Conservation (phyloP, 1,140 invertebrate genomes). For the Bilobella aurantiaca region DNA sequence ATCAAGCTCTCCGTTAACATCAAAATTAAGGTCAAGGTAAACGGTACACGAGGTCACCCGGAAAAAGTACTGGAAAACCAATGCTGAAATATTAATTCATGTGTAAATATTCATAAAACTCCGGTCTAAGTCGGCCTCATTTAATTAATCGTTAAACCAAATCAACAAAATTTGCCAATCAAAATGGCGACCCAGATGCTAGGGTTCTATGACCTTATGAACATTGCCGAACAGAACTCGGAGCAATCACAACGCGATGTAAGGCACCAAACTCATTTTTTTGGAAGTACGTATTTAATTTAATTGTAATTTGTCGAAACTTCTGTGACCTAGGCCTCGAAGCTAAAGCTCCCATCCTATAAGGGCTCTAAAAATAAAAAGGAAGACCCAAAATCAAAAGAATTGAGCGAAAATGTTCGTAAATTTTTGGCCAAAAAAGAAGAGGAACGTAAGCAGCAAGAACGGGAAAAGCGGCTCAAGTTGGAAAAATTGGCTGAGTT, state of each 20-base stretch:
- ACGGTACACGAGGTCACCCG: no score
- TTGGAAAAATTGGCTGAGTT: conserved; percentile 57
- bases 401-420: conserved; percentile 62
- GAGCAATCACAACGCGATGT: not conserved
- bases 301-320: no score
- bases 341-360: not conserved
- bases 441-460: conserved; percentile 59
- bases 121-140: no score
- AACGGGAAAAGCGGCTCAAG: conserved; percentile 53
- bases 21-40: no score
- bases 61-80: no score
- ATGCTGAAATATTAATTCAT: no score
- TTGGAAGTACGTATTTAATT: no score
- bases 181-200: not conserved
- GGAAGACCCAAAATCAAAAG: conserved; percentile 51
- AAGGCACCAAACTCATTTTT: no score
- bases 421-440: conserved; percentile 71
- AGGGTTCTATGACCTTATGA: conserved; percentile 18
- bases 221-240: conserved; percentile 18
- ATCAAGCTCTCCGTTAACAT: no score
- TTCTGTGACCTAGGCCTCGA: not conserved
- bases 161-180: not conserved
- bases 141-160: no score
- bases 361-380: conserved; percentile 56
- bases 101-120: no score